Base-by-base conservation (phyloP, 2,888 invertebrate genomes). In the Punctoribates punctum region DNA sequence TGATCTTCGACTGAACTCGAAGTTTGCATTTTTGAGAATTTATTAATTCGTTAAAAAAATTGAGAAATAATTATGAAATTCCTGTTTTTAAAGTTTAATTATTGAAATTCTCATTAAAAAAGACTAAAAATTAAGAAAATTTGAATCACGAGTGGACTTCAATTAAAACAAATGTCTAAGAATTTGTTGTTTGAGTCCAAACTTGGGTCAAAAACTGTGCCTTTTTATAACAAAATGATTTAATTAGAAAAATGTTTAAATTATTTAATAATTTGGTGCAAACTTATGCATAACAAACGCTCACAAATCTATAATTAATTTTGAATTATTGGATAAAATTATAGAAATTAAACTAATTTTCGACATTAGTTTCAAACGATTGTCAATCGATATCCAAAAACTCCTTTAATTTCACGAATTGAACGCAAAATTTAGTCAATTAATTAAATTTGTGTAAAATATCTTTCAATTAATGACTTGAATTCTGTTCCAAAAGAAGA, bases 201-300 rank as follows among this genome's bases (percentile, higher is more conserved):
- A 46, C 9, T 70, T 15, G 46, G 72, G 72, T 72, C 72, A 72
- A 72, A 70, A 67, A 67, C 65, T 25, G 72, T 72, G 72, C 72
- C 72, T 72, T 72, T 72, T 72, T 72, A 48, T 72, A 27, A 72
- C 38, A 38, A n/a, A 42, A 67, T 38, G 8, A 27, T 46, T 20
- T 46, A 72, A 72, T 72, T 72, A 46, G 20, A 17, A 72, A 25
- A 72, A 72, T 46, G 42, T 72, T 48, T 72, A n/a, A 72, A 46
- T 72, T 72, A 72, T 72, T 72, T 48, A 46, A 46, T 46, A 72
- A 72, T 72, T 72, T 72, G 72, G 72, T 72, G 72, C 72, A 72
- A 72, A 67, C 9, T 42, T 72, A 72, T 72, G 72, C 72, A 72
- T 72, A 46, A 46, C 34, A 38, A 70, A 72, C 72, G 72, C 72